phyloP scores from a whole-genome alignment of 2,888 invertebrate species.

The Brachypalpus laphriformis region DNA sequence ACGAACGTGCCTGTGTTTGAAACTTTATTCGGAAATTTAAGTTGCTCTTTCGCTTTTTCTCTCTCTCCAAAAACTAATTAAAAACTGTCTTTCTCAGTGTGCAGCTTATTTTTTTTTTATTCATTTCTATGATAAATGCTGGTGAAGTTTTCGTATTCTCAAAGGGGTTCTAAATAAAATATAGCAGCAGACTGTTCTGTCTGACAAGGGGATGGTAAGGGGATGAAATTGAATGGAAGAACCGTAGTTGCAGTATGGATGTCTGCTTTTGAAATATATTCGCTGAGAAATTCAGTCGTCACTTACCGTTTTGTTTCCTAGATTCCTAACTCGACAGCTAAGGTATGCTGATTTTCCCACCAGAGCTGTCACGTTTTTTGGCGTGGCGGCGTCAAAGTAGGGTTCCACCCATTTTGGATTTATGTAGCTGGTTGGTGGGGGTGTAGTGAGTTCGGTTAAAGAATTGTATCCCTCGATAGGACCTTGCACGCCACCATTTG shows the following conservation, averaged over 20 bases:
- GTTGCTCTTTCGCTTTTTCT: background rate
- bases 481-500: slow-evolving; percentile 82
- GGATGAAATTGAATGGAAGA: too few species aligned
- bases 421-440: slow-evolving; percentile 79
- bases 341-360: slow-evolving; percentile 87
- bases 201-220: too few species aligned
- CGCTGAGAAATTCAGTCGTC: background rate
- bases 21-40: slow-evolving; percentile 16
- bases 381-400: slow-evolving; percentile 89
- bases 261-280: background rate
- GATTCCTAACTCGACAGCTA: slow-evolving; percentile 82
- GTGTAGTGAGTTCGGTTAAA: slow-evolving; percentile 79
- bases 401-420: slow-evolving; percentile 84
- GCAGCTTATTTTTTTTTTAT: background rate
- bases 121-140: background rate
- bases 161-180: background rate
- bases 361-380: slow-evolving; percentile 90
- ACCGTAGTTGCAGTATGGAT: too few species aligned
- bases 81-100: background rate
- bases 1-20: background rate
- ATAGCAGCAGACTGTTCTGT: too few species aligned
- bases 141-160: background rate
- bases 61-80: slow-evolving; percentile 2
- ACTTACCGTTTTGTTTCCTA: slow-evolving; percentile 83
- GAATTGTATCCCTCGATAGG: slow-evolving; percentile 82